A percentile compares a stretch with the other conserved stretches of the same genome.
phyloP scores from a whole-genome alignment of 2,797 vertebrate species.

The Melanotaenia nigrans region DNA sequence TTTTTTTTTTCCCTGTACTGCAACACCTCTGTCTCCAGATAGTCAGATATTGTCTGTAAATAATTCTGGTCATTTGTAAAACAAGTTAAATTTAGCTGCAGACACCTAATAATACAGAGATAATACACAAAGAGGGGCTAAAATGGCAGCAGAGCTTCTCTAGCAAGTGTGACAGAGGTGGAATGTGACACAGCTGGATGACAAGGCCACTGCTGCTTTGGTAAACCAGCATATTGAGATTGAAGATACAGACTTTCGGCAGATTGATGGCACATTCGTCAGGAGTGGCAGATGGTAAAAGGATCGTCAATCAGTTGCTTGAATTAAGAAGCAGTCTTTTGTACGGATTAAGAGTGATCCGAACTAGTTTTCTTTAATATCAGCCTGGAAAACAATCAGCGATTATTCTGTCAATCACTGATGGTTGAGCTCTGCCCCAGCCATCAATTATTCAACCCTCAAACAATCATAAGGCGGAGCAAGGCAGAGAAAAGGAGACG shows the following conservation, averaged over 20 bases:
- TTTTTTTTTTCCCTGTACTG: background rate
- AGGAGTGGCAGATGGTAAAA: constrained; percentile 22
- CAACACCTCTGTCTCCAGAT: background rate
- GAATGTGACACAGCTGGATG: constrained; percentile 34
- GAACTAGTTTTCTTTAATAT: background rate
- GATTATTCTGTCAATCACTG: background rate
- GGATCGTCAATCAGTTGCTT: constrained; percentile 1
- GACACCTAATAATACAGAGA: background rate
- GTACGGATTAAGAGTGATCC: constrained; percentile 5
- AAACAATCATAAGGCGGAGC: constrained; percentile 67
- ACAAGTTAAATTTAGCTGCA: background rate
- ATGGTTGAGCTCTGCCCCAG: constrained; percentile 47
- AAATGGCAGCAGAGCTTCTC: constrained; percentile 10
- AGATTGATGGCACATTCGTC: constrained; percentile 7
- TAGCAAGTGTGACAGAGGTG: constrained; percentile 32
- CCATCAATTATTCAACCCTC: constrained; percentile 80
- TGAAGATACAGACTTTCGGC: constrained; percentile 6
- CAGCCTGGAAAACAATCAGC: background rate
- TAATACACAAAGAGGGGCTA: background rate
- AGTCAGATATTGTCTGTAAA: background rate
- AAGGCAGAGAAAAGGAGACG: constrained; percentile 26
- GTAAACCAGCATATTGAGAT: constrained; percentile 19
- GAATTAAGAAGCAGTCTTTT: constrained; percentile 18
- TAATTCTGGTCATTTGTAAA: background rate
- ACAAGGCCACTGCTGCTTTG: constrained; percentile 10